Evolutionary conservation across 2,797 vertebrate species (phyloP), one percentile per base, ranked within the genome.

Genomic region (Neopelma chrysocephalum): DNA sequence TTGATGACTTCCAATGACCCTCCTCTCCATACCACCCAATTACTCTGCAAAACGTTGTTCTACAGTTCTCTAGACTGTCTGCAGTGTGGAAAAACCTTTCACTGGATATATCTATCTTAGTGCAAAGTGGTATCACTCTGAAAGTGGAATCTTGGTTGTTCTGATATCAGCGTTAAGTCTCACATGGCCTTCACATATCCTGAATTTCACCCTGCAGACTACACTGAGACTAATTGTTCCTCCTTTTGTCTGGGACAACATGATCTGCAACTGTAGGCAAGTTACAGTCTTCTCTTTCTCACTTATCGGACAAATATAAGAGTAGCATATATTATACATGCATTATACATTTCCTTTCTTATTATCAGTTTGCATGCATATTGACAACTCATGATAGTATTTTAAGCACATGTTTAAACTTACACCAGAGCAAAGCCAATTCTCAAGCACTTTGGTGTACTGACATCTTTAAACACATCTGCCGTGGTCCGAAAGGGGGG

Each of bases 391-490:
- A 80, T 15, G 17, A 17, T 6, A 68, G 54, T 23, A 72, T 69
- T 91, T 90, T 81, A 88, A 83, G 65, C 68, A 89, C 26, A 34
- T 77, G 51, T 85, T 93, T 92, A 90, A 91, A 69, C n/a, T 83
- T 89, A 72, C 61, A 27, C 7, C 22, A 69, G 42, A 36, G 15
- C 22, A 21, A 91, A 91, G 32, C 10, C 31, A 78, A 13, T 78
- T 87, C 78, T 91, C 54, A 78, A 91, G 43, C 11, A 17, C 26
- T 91, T 61, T 69, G 27, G 36, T 89, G 57, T 88, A 69, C 0
- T 21, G 87, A 61, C 10, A 69, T 83, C 38, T 80, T 82, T 87
- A 75, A 85, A 82, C 68, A 81, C 32, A 75, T 45, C 61, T n/a
- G n/a, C n/a, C n/a, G n/a, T n/a, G n/a, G n/a, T n/a, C n/a, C n/a